Evolutionary conservation across 92 coral and sea anemone genomes (phyloP).

Genomic region (Siderastrea siderea): DNA sequence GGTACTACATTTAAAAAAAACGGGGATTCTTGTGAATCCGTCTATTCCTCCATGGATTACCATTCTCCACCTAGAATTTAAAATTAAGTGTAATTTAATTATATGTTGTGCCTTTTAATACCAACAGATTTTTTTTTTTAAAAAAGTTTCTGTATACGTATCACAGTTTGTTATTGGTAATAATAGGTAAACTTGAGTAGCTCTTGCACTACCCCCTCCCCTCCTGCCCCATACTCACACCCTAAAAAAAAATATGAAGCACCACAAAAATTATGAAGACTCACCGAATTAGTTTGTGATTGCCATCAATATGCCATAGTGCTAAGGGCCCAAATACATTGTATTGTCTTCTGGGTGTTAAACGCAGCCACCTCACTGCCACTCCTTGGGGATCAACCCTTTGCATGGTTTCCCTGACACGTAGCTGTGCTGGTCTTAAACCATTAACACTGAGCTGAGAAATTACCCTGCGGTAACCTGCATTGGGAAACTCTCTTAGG

Average conservation of each 20-base stretch:
- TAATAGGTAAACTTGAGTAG: constrained; percentile 21
- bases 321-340: constrained; percentile 74
- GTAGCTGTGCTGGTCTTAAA: constrained; percentile 59
- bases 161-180: constrained; percentile 12
- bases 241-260: not conserved
- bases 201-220: too few relatives aligned
- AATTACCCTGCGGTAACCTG: constrained; percentile 70
- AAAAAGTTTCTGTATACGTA: constrained; percentile 12
- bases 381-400: constrained; percentile 75
- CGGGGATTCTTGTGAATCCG: constrained; percentile 48
- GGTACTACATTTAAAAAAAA: constrained; percentile 34
- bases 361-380: constrained; percentile 70
- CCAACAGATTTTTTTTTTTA: constrained; percentile 7
- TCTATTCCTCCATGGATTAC: constrained; percentile 74
- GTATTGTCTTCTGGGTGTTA: constrained; percentile 72
- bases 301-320: constrained; percentile 80
- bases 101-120: constrained; percentile 11
- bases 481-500: constrained; percentile 70
- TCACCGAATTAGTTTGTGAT: constrained; percentile 77
- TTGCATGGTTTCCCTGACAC: constrained; percentile 73
- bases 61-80: constrained; percentile 59
- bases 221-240: not conserved
- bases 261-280: constrained; percentile 21
- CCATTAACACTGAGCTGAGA: constrained; percentile 67
- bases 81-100: constrained; percentile 16